Conservation (phyloP, 2,797 vertebrate genomes). For the Cichlasoma orientale region DNA sequence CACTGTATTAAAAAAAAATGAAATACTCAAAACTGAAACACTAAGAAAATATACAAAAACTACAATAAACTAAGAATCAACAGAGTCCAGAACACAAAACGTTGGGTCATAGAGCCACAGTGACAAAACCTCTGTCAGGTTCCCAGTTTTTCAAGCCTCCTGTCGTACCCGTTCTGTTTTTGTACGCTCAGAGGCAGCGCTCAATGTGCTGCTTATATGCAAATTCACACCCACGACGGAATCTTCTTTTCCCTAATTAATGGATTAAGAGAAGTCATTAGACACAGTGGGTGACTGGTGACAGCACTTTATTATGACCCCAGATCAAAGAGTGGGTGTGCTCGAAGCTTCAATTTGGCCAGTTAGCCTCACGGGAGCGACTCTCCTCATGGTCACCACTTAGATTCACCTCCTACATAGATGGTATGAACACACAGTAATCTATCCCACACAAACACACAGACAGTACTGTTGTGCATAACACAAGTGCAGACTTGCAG, state of each 20-base stretch:
- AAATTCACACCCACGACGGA: conserved; percentile 44
- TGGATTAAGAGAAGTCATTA: conserved; percentile 54
- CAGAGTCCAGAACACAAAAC: no score
- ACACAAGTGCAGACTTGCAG: no score
- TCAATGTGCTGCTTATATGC: conserved; percentile 11
- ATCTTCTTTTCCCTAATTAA: conserved; percentile 35
- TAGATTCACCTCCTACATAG: conserved; percentile 47
- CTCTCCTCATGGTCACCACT: conserved; percentile 36
- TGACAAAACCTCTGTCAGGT: background rate
- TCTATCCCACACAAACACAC: conserved; percentile 10
- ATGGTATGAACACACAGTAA: background rate
- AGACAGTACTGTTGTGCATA: background rate
- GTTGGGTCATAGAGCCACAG: no score
- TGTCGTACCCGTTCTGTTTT: background rate
- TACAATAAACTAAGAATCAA: no score
- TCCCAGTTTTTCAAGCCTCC: background rate
- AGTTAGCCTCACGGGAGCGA: conserved; percentile 1
- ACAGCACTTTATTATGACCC: conserved; percentile 38
- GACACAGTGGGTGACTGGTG: conserved; percentile 38
- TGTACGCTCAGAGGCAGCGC: background rate
- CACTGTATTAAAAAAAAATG: no score
- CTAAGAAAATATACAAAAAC: no score
- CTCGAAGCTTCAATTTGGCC: conserved; percentile 11
- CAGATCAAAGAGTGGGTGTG: conserved; percentile 41
- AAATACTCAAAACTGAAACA: no score